These are phyloP conservation scores for Gambelia wislizenii DNA, from an alignment of 2,797 vertebrate genomes.

Conservation along the genomic window DNA sequence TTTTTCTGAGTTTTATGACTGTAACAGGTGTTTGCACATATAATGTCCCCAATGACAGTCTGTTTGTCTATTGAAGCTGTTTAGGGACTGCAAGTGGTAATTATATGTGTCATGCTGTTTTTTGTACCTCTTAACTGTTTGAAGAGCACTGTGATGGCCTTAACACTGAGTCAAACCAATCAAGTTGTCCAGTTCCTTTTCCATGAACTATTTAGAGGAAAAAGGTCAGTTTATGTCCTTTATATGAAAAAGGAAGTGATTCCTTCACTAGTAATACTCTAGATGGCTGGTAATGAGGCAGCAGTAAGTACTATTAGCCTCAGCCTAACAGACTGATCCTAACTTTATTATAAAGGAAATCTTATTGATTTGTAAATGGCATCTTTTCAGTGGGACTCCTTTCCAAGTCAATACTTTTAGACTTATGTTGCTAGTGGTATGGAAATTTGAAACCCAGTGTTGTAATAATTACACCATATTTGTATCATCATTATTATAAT, in stretches of 20 bases:
- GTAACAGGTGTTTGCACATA: background rate
- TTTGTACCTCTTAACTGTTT: slow-evolving; percentile 37
- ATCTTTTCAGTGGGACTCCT: background rate
- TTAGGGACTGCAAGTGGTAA: slow-evolving; percentile 27
- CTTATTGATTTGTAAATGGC: background rate
- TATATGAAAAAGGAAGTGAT: slow-evolving; percentile 49
- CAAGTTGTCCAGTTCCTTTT: background rate
- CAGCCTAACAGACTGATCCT: background rate
- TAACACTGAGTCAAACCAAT: background rate
- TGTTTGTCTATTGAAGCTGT: slow-evolving; percentile 27
- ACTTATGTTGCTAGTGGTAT: background rate
- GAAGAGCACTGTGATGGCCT: slow-evolving; percentile 10
- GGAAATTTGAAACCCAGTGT: background rate
- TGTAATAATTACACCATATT: background rate
- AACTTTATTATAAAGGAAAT: background rate
- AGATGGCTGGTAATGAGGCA: slow-evolving; percentile 24
- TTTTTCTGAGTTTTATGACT: slow-evolving; percentile 15
- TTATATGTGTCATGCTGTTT: slow-evolving; percentile 12
- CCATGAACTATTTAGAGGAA: background rate
- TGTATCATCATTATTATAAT: background rate
- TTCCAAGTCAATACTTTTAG: background rate
- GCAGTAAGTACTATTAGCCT: slow-evolving; percentile 22
- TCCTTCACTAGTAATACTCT: slow-evolving; percentile 16
- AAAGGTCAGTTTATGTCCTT: slow-evolving; percentile 9
- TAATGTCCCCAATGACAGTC: background rate